Percentiles rank a stretch among this genome's conserved stretches.
These are phyloP conservation scores for Ethmia dodecea DNA, from an alignment of 2,888 invertebrate species.

Conservation along the genomic window DNA sequence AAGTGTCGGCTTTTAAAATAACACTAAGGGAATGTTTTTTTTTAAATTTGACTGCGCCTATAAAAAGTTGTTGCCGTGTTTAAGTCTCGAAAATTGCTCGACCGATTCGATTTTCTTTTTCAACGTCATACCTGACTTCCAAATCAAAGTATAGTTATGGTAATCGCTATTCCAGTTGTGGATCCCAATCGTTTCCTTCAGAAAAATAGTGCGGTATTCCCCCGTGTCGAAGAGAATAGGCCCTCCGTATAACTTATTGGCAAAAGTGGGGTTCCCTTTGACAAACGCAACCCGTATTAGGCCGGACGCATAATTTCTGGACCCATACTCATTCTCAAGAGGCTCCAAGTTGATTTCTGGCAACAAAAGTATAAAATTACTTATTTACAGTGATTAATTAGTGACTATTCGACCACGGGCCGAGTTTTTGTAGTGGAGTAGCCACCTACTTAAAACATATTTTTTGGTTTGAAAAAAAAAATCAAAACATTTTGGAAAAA, in stretches of 20 bases:
- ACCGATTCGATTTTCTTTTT: not conserved
- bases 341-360: slow-evolving; percentile 84
- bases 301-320: slow-evolving; percentile 79
- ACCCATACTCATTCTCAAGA: slow-evolving; percentile 80
- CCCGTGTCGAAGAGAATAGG: slow-evolving; percentile 52
- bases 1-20: not conserved
- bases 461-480: no score
- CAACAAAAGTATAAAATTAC: slow-evolving; percentile 11
- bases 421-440: no score
- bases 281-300: slow-evolving; percentile 85
- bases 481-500: no score
- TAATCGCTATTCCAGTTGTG: slow-evolving; percentile 78
- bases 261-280: slow-evolving; percentile 77
- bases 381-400: no score
- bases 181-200: slow-evolving; percentile 55
- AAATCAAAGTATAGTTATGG: slow-evolving; percentile 82
- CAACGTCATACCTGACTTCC: slow-evolving; percentile 77
- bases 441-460: no score
- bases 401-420: no score
- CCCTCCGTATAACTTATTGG: slow-evolving; percentile 55
- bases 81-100: not conserved
- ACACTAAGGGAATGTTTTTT: not conserved
- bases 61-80: not conserved
- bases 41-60: not conserved
- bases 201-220: slow-evolving; percentile 55